Evolutionary conservation across 2,888 invertebrate species (phyloP), one percentile per base, ranked within the genome.

Genomic region (Lepidochrysops patricia): DNA sequence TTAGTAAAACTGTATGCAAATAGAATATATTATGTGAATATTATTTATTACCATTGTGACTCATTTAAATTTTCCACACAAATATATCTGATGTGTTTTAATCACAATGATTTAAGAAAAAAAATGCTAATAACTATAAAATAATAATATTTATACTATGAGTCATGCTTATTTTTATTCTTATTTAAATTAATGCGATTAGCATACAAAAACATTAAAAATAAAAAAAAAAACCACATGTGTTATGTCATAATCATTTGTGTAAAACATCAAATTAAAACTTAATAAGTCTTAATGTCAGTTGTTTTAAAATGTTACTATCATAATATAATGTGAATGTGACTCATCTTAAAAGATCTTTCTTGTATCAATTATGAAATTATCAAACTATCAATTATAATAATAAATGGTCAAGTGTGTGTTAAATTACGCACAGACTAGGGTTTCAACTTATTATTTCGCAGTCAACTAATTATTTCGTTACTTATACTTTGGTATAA

Each of bases 231-330:
- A 13, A 43, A n/a, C n/a, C 43, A 9, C 43, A n/a, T 12, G 19
- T 19, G 19, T 43, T 23, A 43, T 4, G 23, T n/a, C n/a, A n/a
- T n/a, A n/a, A n/a, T n/a, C n/a, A n/a, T n/a, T n/a, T n/a, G n/a
- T 43, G 43, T 43, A 9, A 43, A 43, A 43, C 19, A 43, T 43
- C 19, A 43, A 43, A 43, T 43, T 43, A 43, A 43, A 50, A 50
- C 50, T 13, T 13, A 50, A 50, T 50, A 43, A 12, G 43, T 19
- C 43, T 43, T 43, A 43, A 43, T 43, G 43, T 43, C 43, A 43
- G 19, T 43, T 43, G 43, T 12, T 43, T 43, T 43, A 43, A 43
- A 35, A 43, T 43, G 43, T 43, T 43, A 43, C 2, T 43, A 19
- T n/a, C n/a, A n/a, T n/a, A n/a, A n/a, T n/a, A n/a, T n/a, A n/a